Conservation (phyloP, 2,888 invertebrate genomes). For the Sympetrum striolatum region DNA sequence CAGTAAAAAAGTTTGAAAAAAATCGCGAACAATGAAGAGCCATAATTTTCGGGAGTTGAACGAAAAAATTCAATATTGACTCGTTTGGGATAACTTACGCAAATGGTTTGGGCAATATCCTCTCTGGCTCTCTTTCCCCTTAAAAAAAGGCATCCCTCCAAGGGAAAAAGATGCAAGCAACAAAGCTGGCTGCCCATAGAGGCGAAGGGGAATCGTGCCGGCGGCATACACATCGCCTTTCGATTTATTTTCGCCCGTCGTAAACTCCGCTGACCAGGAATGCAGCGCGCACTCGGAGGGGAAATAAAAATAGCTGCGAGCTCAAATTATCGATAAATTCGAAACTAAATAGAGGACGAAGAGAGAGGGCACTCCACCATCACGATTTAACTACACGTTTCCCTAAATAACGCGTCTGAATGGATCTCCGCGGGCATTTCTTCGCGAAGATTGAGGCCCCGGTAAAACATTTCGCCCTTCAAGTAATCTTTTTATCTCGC, state of each 20-base stretch:
- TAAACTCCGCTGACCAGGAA: not conserved
- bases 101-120: not conserved
- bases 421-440: not conserved
- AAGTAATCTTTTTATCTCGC: not conserved
- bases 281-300: not conserved
- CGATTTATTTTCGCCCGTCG: not conserved
- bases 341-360: not conserved
- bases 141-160: not conserved
- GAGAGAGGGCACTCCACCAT: not conserved
- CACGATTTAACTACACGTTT: not conserved
- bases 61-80: not conserved
- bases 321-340: not conserved
- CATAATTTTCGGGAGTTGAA: not conserved
- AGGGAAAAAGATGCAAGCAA: not conserved
- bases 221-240: not conserved
- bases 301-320: not conserved
- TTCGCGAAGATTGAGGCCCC: too few species aligned
- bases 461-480: too few species aligned
- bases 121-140: not conserved
- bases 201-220: not conserved
- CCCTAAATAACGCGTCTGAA: not conserved
- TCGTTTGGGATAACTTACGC: not conserved
- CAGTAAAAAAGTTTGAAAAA: not conserved
- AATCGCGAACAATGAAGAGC: not conserved
- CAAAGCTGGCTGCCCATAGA: not conserved